Evolutionary conservation across 2,113 vertebrate genomes (phyloP).

Genomic region (Perca schrenkii): DNA sequence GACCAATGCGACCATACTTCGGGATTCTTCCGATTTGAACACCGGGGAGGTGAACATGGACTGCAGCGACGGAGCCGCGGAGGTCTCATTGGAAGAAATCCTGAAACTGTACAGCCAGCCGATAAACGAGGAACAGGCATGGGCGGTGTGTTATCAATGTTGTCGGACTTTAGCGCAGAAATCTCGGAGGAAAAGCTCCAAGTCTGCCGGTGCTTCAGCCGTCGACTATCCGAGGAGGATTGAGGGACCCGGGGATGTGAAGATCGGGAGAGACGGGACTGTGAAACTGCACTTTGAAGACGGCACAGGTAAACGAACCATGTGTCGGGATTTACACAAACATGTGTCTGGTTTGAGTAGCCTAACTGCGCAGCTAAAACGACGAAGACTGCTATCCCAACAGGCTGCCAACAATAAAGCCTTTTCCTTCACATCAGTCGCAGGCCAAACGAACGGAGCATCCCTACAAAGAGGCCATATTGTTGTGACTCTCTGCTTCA

Average conservation of each 20-base stretch:
- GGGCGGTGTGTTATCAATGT: slow-evolving; percentile 97
- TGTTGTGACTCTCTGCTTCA: slow-evolving; percentile 62
- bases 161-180: slow-evolving; percentile 85
- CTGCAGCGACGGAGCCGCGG: slow-evolving; percentile 78
- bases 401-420: not conserved
- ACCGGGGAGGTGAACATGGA: slow-evolving; percentile 69
- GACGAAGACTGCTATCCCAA: not conserved
- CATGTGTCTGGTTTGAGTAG: not conserved
- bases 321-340: not conserved
- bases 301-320: slow-evolving; percentile 76
- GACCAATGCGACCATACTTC: slow-evolving; percentile 32
- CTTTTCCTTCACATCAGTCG: slow-evolving; percentile 13
- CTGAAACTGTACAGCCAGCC: slow-evolving; percentile 93
- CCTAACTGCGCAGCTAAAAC: slow-evolving; percentile 4
- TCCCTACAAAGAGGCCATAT: slow-evolving; percentile 70
- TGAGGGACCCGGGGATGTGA: slow-evolving; percentile 86
- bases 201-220: slow-evolving; percentile 53
- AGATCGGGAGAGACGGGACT: slow-evolving; percentile 89
- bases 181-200: slow-evolving; percentile 76
- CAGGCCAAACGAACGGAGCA: slow-evolving; percentile 55
- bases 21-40: slow-evolving; percentile 64
- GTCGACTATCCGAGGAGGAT: slow-evolving; percentile 64
- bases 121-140: slow-evolving; percentile 98
- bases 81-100: slow-evolving; percentile 91
- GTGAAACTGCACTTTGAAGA: slow-evolving; percentile 74